Percentiles rank a stretch among this genome's conserved stretches.
Conservation (phyloP, 2,888 invertebrate genomes). For the Heliconius charithonia region DNA sequence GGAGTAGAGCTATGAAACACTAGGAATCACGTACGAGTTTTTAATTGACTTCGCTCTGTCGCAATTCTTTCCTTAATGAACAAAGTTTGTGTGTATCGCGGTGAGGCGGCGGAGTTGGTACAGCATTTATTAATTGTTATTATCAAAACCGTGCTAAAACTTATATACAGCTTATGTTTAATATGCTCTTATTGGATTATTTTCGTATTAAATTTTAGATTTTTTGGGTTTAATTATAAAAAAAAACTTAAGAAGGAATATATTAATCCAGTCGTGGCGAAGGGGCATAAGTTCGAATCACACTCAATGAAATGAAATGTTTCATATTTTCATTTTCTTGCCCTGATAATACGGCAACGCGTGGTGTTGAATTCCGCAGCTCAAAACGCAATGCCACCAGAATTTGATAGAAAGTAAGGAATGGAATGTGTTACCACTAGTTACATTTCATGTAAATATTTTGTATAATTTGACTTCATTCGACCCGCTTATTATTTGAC, state of each 20-base stretch:
- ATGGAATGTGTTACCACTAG: no score
- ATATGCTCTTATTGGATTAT: background rate
- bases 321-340: no score
- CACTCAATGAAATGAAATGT: no score
- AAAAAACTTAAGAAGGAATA: no score
- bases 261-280: no score
- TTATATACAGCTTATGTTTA: background rate
- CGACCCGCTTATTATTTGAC: background rate
- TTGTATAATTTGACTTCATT: no score
- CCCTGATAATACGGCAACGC: no score
- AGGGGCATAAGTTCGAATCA: no score
- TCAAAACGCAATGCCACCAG: no score
- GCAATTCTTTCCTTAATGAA: constrained; percentile 34
- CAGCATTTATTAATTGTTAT: constrained; percentile 12
- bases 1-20: constrained; percentile 7
- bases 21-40: constrained; percentile 36
- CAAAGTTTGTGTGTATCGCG: constrained; percentile 18
- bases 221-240: background rate
- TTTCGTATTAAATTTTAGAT: background rate
- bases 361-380: no score
- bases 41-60: constrained; percentile 39
- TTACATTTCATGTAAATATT: no score
- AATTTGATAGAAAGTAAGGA: no score
- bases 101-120: constrained; percentile 9
- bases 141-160: background rate